phyloP scores from a whole-genome alignment of 2,888 invertebrate species.

The Drosophila lacicola region DNA sequence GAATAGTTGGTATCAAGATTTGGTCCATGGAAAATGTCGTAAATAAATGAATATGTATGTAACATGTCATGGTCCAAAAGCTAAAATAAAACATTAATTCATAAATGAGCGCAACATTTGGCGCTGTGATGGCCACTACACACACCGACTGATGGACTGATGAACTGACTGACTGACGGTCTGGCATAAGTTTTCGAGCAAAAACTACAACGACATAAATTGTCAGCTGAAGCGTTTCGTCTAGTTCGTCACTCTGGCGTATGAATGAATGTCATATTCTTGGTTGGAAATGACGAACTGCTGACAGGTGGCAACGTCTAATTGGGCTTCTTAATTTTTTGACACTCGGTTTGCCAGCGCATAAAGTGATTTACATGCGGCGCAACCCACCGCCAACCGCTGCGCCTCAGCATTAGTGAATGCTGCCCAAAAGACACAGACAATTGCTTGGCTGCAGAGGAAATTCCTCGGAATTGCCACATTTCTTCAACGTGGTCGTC shows the following conservation, averaged over 20 bases:
- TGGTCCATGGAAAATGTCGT: constrained; percentile 22
- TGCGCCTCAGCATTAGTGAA: constrained; percentile 5
- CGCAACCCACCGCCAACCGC: not conserved
- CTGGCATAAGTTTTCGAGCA: constrained; percentile 19
- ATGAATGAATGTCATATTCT: constrained; percentile 82
- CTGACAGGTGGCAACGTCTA: constrained; percentile 85
- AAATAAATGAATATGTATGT: constrained; percentile 24
- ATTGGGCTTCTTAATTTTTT: constrained; percentile 84
- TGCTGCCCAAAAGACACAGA: constrained; percentile 45
- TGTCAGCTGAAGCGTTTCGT: constrained; percentile 60
- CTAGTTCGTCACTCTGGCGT: constrained; percentile 67
- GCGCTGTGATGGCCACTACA: constrained; percentile 22
- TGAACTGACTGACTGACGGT: constrained; percentile 9
- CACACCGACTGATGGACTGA: not conserved
- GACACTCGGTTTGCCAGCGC: constrained; percentile 69
- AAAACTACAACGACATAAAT: constrained; percentile 22
- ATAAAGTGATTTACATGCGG: constrained; percentile 67
- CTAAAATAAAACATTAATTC: constrained; percentile 55
- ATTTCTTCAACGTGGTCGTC: constrained; percentile 38
- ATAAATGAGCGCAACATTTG: constrained; percentile 49
- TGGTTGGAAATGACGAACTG: constrained; percentile 84
- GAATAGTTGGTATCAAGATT: constrained; percentile 6
- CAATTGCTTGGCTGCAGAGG: constrained; percentile 65
- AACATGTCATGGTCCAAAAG: constrained; percentile 26
- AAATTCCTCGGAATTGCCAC: constrained; percentile 66